Conservation (phyloP, 2,113 vertebrate genomes). For the Pionites leucogaster region DNA sequence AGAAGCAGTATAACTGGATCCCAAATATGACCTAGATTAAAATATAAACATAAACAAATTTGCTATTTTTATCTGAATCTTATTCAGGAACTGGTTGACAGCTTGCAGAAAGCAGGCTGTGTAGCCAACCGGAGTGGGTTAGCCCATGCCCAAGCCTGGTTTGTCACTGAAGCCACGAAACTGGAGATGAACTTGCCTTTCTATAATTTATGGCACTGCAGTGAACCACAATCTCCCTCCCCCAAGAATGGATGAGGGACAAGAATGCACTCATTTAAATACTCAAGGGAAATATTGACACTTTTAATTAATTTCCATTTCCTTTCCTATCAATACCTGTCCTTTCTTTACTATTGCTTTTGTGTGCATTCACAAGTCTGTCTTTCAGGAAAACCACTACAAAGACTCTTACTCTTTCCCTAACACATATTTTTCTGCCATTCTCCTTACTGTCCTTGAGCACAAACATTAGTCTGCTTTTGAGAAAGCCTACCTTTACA, state of each 20-base stretch:
- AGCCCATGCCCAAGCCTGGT: neutral
- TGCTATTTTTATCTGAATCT: neutral
- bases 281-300: conserved; percentile 3
- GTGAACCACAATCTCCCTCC: neutral
- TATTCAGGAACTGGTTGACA: neutral
- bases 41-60: neutral
- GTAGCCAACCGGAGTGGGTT: neutral
- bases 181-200: neutral
- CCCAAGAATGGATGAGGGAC: neutral
- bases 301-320: conserved; percentile 10
- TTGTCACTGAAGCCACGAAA: neutral
- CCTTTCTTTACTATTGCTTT: neutral
- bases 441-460: neutral
- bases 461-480: neutral
- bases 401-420: neutral
- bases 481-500: neutral
- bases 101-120: neutral
- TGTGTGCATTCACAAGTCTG: neutral
- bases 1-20: neutral
- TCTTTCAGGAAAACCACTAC: neutral
- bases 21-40: neutral
- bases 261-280: neutral
- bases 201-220: neutral
- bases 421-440: neutral
- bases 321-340: neutral